These are phyloP conservation scores for Polypterus senegalus DNA, from an alignment of 2,113 vertebrate species.

Conservation along the genomic window DNA sequence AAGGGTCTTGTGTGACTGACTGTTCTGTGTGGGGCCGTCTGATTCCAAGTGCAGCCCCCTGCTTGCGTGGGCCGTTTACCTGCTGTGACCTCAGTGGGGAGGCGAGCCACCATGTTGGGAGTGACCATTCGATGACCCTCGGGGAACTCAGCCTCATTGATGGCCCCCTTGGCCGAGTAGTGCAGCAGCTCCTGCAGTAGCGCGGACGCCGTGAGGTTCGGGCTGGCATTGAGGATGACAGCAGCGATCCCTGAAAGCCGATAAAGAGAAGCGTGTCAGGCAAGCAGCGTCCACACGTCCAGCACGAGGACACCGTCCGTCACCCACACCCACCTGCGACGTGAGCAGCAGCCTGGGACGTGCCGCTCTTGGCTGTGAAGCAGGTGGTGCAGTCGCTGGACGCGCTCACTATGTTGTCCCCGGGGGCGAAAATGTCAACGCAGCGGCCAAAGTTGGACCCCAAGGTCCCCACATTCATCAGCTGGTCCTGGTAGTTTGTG, in stretches of 20 bases:
- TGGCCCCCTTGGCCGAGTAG: slow-evolving; percentile 44
- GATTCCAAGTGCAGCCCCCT: too few relatives aligned
- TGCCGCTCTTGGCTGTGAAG: slow-evolving; percentile 68
- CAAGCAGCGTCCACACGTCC: neutral
- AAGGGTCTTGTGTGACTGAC: neutral
- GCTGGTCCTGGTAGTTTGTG: slow-evolving; percentile 61
- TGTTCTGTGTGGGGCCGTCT: neutral
- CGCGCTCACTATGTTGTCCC: slow-evolving; percentile 71
- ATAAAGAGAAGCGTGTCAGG: neutral
- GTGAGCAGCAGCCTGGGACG: slow-evolving; percentile 71
- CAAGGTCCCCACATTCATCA: slow-evolving; percentile 49
- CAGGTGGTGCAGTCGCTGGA: slow-evolving; percentile 80
- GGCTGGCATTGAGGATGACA: slow-evolving; percentile 50
- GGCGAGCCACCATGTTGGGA: slow-evolving; percentile 53
- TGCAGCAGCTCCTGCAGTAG: slow-evolving; percentile 59
- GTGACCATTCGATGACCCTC: slow-evolving; percentile 52
- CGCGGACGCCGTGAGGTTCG: slow-evolving; percentile 40
- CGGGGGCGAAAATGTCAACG: slow-evolving; percentile 75
- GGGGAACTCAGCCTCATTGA: slow-evolving; percentile 49
- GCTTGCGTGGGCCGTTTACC: slow-evolving; percentile 21
- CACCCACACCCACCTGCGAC: slow-evolving; percentile 51
- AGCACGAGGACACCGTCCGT: neutral
- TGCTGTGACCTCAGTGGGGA: slow-evolving; percentile 28
- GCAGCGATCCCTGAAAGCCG: slow-evolving; percentile 53
- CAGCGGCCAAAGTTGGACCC: slow-evolving; percentile 76